These are phyloP conservation scores for Sesamia nonagrioides DNA, from an alignment of 1,140 invertebrate species.

Conservation along the genomic window DNA sequence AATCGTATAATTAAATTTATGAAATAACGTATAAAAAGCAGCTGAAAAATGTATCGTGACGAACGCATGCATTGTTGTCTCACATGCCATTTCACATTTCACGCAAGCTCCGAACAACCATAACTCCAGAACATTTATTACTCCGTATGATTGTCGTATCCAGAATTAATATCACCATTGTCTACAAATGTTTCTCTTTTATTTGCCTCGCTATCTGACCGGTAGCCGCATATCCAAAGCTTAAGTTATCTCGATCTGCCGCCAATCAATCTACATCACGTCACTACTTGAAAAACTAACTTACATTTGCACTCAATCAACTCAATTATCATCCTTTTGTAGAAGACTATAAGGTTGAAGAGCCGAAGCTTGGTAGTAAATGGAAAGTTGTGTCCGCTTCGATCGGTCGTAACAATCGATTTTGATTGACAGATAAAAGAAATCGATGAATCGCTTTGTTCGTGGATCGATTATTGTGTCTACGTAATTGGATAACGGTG, in stretches of 20 bases:
- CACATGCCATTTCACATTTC: slow-evolving; percentile 35
- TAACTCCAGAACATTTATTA: slow-evolving; percentile 45
- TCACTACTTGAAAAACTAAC: slow-evolving; percentile 54
- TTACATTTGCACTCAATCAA: slow-evolving; percentile 17
- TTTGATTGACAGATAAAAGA: slow-evolving; percentile 83
- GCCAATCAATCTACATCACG: slow-evolving; percentile 77
- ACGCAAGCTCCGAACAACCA: slow-evolving; percentile 26
- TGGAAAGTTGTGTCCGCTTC: slow-evolving; percentile 54
- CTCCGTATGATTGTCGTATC: slow-evolving; percentile 43
- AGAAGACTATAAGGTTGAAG: neutral
- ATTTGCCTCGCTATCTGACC: slow-evolving; percentile 51
- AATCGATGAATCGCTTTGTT: slow-evolving; percentile 77
- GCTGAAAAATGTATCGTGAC: slow-evolving; percentile 34
- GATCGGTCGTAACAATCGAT: slow-evolving; percentile 75
- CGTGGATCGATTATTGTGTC: slow-evolving; percentile 76
- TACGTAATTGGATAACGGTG: slow-evolving; percentile 73
- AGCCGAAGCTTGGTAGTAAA: slow-evolving; percentile 25
- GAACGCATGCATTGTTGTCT: slow-evolving; percentile 37
- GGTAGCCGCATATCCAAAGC: slow-evolving; percentile 74
- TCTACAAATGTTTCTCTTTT: slow-evolving; percentile 49
- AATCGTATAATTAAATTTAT: slow-evolving; percentile 19
- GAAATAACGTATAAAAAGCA: slow-evolving; percentile 15
- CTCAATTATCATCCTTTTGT: slow-evolving; percentile 38
- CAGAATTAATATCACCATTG: slow-evolving; percentile 51
- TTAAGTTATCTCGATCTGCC: slow-evolving; percentile 74